phyloP scores from a whole-genome alignment of 2,888 invertebrate genomes.

The Sphecodes monilicornis region DNA sequence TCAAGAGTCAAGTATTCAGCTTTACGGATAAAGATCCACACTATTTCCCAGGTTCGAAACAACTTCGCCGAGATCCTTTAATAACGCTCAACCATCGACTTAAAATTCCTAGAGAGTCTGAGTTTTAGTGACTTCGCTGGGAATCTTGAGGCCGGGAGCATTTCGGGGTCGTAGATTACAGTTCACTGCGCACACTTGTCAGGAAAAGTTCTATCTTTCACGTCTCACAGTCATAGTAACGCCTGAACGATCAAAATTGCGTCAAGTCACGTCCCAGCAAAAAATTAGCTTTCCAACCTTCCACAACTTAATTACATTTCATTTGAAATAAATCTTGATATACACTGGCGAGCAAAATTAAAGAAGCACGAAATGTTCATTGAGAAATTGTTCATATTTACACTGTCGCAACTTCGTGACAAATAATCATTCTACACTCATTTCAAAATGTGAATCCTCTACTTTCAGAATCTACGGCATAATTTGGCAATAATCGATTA shows the following conservation, averaged over 20 bases:
- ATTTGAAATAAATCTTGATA: neutral
- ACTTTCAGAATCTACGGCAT: too few species aligned
- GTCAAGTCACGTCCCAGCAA: slow-evolving; percentile 16
- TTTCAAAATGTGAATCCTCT: too few species aligned
- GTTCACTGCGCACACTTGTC: slow-evolving; percentile 43
- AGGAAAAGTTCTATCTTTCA: slow-evolving; percentile 43
- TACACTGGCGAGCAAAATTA: neutral
- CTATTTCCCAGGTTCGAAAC: neutral
- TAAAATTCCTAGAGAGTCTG: slow-evolving; percentile 24
- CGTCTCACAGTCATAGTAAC: neutral
- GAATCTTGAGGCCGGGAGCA: slow-evolving; percentile 22
- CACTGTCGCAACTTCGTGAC: neutral
- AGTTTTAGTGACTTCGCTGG: slow-evolving; percentile 29
- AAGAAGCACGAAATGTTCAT: neutral
- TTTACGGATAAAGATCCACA: neutral
- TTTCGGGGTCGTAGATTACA: slow-evolving; percentile 45
- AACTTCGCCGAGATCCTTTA: slow-evolving; percentile 36
- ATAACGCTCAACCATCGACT: slow-evolving; percentile 19
- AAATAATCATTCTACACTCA: too few species aligned
- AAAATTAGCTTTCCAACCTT: neutral
- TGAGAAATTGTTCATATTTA: neutral
- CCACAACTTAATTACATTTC: neutral
- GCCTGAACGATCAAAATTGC: slow-evolving; percentile 32
- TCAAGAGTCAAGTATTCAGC: neutral
- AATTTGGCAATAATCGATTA: too few species aligned